Base-by-base conservation (phyloP, 92 coral and sea anemone species). In the Virgularia gustaviana region DNA sequence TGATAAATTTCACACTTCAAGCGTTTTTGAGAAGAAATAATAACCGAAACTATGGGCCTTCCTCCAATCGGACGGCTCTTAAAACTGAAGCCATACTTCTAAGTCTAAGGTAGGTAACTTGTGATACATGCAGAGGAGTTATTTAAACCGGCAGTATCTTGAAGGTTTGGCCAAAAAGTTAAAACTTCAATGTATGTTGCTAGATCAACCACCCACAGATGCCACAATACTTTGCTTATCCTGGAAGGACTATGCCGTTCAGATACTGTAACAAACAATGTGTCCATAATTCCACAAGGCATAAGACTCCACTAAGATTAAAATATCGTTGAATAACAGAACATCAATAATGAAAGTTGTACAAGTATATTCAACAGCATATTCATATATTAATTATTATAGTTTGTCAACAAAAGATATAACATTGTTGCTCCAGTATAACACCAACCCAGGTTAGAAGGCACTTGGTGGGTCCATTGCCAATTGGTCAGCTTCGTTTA, bases 371-470 rank as follows among this genome's bases (percentile, higher is more conserved):
- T 31, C 36, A 18, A 57, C 64, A 57, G 20, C 19, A 15, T 41
- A 57, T 30, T 36, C 28, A 57, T 29, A 1, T 36, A 36, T 57
- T 30, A 6, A 23, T 57, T 23, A 57, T 57, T 30, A 22, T 13
- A 43, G n/a, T 8, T 35, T 6, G 37, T 15, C 27, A 35, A 64
- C 23, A 41, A 32, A 61, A 35, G 18, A 61, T 61, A 61, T 68
- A 68, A 15, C 28, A 65, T 66, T 66, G 57, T 66, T 68, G 43
- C 59, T 55, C 36, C 59, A n/a, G n/a, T n/a, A 53, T 65, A 68
- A 68, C 75, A 68, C 75, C 61, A 68, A 68, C 75, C 75, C 75
- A 68, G 75, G 42, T 44, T 23, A 37, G 33, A 55, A 68, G 75
- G 24, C 54, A 68, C 75, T 68, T 68, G 75, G 61, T 68, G 45